These are phyloP conservation scores for Calameuta filiformis DNA, from an alignment of 2,888 invertebrate genomes.

Conservation along the genomic window DNA sequence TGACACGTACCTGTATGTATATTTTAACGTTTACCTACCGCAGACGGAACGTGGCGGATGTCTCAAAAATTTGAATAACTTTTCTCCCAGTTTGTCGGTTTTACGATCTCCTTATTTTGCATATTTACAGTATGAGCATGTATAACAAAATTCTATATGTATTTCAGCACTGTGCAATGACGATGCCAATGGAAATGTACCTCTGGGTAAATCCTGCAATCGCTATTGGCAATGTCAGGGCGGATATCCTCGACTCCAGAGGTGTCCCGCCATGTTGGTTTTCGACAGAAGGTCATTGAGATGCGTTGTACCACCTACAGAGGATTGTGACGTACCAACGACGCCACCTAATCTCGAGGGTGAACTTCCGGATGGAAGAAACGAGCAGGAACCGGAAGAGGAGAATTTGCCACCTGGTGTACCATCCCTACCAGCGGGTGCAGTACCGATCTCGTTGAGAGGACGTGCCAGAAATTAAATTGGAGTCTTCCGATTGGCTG, in stretches of 20 bases:
- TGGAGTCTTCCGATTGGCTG: background rate
- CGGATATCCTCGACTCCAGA: slow-evolving; percentile 89
- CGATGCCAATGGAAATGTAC: slow-evolving; percentile 90
- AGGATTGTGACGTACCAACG: slow-evolving; percentile 87
- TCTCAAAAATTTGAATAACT: background rate
- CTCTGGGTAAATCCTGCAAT: slow-evolving; percentile 92
- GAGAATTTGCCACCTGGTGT: slow-evolving; percentile 64
- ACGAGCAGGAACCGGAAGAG: slow-evolving; percentile 62
- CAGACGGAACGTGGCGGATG: background rate
- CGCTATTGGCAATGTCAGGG: slow-evolving; percentile 95
- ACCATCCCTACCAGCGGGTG: slow-evolving; percentile 59
- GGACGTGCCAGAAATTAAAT: slow-evolving; percentile 56
- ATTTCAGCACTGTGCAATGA: slow-evolving; percentile 88
- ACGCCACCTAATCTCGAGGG: slow-evolving; percentile 71
- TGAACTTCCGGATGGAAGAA: slow-evolving; percentile 55
- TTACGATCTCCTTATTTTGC: background rate
- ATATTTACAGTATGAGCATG: background rate
- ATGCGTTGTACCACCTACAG: slow-evolving; percentile 90
- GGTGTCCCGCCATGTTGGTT: slow-evolving; percentile 91
- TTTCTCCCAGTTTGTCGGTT: background rate
- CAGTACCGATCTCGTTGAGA: slow-evolving; percentile 57
- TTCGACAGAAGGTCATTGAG: slow-evolving; percentile 85
- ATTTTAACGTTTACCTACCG: background rate
- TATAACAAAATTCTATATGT: background rate
- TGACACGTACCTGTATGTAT: background rate